Evolutionary conservation across 2,113 vertebrate species (phyloP).

Genomic region (Perca fluviatilis): DNA sequence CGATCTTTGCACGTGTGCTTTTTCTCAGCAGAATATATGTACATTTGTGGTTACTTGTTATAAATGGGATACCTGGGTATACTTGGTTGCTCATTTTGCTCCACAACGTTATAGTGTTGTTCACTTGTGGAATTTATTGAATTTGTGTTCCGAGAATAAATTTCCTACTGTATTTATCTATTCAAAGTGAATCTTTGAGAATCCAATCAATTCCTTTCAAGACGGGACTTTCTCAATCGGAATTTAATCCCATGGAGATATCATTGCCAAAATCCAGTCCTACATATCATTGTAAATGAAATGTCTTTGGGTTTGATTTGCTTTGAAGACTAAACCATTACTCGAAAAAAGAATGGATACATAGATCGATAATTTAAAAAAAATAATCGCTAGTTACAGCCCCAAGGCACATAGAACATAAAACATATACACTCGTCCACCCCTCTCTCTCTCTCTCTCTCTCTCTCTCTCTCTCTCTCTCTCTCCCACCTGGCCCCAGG

Average conservation of each 20-base stretch:
- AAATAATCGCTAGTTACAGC: not conserved
- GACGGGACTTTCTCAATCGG: not conserved
- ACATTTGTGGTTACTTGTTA: not conserved
- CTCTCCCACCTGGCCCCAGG: constrained; percentile 59
- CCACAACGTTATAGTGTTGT: not conserved
- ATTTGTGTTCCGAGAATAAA: not conserved
- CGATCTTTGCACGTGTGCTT: not conserved
- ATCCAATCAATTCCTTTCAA: constrained; percentile 25
- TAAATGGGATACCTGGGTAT: too few species aligned
- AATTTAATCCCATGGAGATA: not conserved
- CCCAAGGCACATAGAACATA: constrained; percentile 22
- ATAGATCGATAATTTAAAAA: not conserved
- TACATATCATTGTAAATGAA: not conserved
- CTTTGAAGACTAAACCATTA: not conserved
- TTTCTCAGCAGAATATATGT: not conserved
- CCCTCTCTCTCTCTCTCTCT: constrained; percentile 10
- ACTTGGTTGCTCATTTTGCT: not conserved
- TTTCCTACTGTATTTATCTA: not conserved
- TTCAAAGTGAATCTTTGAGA: not conserved
- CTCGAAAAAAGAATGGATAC: not conserved
- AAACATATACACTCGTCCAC: constrained; percentile 25
- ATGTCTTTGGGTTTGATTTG: not conserved
- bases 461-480: constrained; percentile 20
- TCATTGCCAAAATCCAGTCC: constrained; percentile 1
- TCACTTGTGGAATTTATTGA: not conserved